Percentiles rank a stretch among this genome's conserved stretches.
These are phyloP conservation scores for Beris morrisii DNA, from an alignment of 2,888 invertebrate species.

Conservation along the genomic window DNA sequence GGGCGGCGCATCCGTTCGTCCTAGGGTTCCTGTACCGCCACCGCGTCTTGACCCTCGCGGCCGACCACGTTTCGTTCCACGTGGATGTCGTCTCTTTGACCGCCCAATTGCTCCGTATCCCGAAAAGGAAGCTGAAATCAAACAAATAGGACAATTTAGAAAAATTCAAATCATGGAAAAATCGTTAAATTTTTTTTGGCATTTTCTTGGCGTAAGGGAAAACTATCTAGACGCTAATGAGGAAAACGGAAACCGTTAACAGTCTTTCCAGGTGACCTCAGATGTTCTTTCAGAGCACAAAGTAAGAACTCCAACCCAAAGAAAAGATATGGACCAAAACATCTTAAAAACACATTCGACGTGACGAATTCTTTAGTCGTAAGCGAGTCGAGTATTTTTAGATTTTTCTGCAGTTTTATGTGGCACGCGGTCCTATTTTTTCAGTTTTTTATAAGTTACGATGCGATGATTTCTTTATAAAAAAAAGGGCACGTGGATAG, in stretches of 20 bases:
- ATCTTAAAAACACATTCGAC: conserved; percentile 2
- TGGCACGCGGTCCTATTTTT: conserved; percentile 9
- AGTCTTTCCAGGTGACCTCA: conserved; percentile 29
- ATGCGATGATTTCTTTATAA: background rate
- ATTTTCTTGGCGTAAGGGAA: background rate
- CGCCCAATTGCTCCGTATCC: conserved; percentile 51
- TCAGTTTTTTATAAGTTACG: background rate
- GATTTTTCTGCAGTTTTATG: conserved; percentile 17
- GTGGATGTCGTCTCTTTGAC: conserved; percentile 55
- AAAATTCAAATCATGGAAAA: background rate
- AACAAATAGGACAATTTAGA: conserved; percentile 8
- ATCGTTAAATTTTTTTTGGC: background rate
- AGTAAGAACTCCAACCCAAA: background rate
- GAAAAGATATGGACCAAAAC: background rate
- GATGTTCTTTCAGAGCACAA: background rate
- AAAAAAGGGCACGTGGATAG: conserved; percentile 22
- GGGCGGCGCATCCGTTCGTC: conserved; percentile 43
- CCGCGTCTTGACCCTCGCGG: conserved; percentile 73
- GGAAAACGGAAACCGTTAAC: conserved; percentile 11
- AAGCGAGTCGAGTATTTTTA: background rate
- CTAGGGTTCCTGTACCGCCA: conserved; percentile 55
- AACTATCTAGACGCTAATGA: background rate
- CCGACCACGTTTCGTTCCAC: conserved; percentile 70
- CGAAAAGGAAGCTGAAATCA: conserved; percentile 44
- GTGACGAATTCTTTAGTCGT: conserved; percentile 19